Percentiles rank a stretch among this genome's conserved stretches.
Conservation (phyloP, 2,888 invertebrate species). For the Stenoptilia bipunctidactyla region DNA sequence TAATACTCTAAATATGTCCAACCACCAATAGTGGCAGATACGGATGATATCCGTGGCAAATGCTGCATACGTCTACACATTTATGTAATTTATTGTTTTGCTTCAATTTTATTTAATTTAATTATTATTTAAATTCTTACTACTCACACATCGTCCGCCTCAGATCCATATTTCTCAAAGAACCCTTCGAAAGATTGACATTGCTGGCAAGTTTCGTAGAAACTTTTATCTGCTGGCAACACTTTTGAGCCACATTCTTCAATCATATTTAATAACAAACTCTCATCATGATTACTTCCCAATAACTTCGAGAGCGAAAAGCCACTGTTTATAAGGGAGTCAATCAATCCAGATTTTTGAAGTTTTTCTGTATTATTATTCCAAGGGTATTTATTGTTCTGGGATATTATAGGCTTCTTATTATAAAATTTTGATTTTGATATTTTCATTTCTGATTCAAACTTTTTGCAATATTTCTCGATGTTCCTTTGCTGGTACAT, state of each 20-base stretch:
- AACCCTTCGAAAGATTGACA: constrained; percentile 37
- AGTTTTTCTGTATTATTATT: constrained; percentile 41
- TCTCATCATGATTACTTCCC: constrained; percentile 29
- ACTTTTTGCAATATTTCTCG: constrained; percentile 42
- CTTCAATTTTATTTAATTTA: no score
- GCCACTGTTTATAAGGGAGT: constrained; percentile 45
- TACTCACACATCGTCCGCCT: no score
- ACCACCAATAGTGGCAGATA: no score
- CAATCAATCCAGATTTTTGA: constrained; percentile 34
- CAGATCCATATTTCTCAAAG: no score
- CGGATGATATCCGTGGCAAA: no score
- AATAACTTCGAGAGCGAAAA: constrained; percentile 33
- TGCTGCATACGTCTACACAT: no score
- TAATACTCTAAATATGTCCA: no score
- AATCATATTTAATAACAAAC: constrained; percentile 33
- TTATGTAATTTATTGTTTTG: no score
- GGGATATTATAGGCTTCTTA: constrained; percentile 39
- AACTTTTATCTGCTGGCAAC: constrained; percentile 44
- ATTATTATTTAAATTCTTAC: no score
- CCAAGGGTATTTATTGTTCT: constrained; percentile 57
- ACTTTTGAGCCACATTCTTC: constrained; percentile 38
- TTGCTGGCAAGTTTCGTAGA: constrained; percentile 44
- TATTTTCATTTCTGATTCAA: constrained; percentile 35
- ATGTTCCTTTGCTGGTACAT: constrained; percentile 51
- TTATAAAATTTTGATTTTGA: constrained; percentile 24